These are phyloP conservation scores for Pimpla rufipes DNA, from an alignment of 2,888 invertebrate genomes.

Conservation along the genomic window DNA sequence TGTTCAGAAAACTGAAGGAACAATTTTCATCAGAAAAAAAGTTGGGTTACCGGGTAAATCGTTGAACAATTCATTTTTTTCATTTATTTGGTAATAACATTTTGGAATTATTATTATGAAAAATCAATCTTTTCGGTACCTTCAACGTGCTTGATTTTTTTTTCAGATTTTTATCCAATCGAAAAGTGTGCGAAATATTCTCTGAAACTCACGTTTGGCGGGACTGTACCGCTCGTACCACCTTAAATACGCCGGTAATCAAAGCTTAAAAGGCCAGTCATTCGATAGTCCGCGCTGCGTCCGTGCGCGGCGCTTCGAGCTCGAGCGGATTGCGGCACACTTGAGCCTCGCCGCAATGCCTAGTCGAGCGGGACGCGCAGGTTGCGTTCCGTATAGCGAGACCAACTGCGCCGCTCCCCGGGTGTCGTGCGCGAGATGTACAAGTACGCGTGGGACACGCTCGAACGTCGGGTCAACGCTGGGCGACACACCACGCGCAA, in stretches of 20 bases:
- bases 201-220: too few relatives aligned
- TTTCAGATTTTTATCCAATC: too few relatives aligned
- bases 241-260: not conserved
- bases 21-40: too few relatives aligned
- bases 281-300: not conserved
- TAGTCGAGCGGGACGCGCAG: not conserved
- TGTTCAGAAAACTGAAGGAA: too few relatives aligned
- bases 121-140: too few relatives aligned
- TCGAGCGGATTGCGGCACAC: conserved; percentile 38
- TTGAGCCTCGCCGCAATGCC: conserved; percentile 22
- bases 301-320: conserved; percentile 26
- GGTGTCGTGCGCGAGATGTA: conserved; percentile 10
- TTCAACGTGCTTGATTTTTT: too few relatives aligned
- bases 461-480: not conserved
- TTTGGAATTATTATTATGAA: too few relatives aligned
- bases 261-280: conserved; percentile 2
- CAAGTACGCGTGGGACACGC: not conserved
- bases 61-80: too few relatives aligned
- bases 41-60: too few relatives aligned
- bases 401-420: not conserved
- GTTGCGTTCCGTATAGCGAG: not conserved
- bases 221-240: too few relatives aligned
- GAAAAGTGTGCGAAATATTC: too few relatives aligned
- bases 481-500: not conserved
- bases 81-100: too few relatives aligned